A percentile compares a stretch with the other conserved stretches of the same genome.
Evolutionary conservation across 2,113 vertebrate genomes (phyloP).

Genomic region (Eulemur rufifrons): DNA sequence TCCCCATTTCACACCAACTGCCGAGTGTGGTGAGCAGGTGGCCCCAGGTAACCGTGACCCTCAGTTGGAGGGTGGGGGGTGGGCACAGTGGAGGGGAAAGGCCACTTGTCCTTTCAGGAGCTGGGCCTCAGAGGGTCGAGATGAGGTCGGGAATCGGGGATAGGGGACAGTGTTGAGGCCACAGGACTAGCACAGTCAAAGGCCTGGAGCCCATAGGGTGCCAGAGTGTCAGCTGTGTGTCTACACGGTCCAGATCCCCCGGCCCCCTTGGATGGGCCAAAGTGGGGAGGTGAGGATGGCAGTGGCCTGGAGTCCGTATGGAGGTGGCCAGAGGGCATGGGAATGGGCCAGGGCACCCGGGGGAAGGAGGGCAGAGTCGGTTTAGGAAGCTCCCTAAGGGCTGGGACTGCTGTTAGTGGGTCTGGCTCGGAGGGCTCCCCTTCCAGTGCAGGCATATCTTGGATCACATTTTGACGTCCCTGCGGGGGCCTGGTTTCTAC

Average conservation of each 20-base stretch:
- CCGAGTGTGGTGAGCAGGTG: neutral
- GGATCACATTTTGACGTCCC: accelerated
- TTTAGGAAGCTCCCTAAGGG: neutral
- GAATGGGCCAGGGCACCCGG: accelerated
- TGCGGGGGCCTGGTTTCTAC: no score
- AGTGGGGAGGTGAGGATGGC: accelerated
- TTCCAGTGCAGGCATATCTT: neutral
- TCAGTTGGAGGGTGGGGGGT: accelerated
- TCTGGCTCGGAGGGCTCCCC: neutral
- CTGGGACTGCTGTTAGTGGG: neutral
- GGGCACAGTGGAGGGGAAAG: neutral
- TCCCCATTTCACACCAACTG: neutral
- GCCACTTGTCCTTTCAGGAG: neutral
- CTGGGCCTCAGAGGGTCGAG: neutral
- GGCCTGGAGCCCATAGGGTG: neutral
- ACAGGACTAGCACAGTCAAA: neutral
- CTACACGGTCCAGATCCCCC: accelerated
- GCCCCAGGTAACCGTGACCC: neutral
- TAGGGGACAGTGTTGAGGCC: neutral
- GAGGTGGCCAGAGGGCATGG: neutral
- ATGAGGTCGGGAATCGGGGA: neutral
- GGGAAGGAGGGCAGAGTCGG: neutral
- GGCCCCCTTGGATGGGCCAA: accelerated
- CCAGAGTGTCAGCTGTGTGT: accelerated
- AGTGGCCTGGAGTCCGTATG: neutral